Percentiles rank a stretch among this genome's conserved stretches.
Conservation (phyloP, 2,888 invertebrate species). For the Aproaerema taeniolella region DNA sequence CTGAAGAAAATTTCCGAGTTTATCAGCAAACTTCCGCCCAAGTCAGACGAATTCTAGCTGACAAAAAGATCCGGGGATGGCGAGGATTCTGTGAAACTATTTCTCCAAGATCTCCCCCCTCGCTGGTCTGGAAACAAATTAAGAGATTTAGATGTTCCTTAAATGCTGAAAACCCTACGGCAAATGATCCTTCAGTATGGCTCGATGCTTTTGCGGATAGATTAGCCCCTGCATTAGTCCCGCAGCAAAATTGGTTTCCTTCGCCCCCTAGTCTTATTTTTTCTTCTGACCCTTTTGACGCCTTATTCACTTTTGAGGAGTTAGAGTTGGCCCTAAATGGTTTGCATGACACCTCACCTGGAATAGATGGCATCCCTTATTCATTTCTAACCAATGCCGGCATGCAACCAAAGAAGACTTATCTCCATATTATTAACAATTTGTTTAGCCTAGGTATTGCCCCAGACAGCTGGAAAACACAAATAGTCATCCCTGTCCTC, state of each 20-base stretch:
- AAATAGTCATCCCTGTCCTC: conserved; percentile 24
- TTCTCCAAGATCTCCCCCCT: conserved; percentile 9
- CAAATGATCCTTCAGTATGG: conserved; percentile 5
- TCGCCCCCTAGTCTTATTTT: neutral
- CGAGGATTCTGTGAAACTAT: conserved; percentile 13
- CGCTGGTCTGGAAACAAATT: conserved; percentile 13
- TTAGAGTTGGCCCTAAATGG: conserved; percentile 4
- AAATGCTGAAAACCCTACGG: neutral
- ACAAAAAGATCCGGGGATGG: conserved; percentile 16
- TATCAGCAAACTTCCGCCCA: conserved; percentile 9
- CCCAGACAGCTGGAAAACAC: conserved; percentile 21
- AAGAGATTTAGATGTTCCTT: conserved; percentile 9
- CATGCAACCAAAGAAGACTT: neutral
- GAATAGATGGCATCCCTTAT: conserved; percentile 20
- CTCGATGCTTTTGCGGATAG: conserved; percentile 4
- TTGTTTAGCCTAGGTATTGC: conserved; percentile 8
- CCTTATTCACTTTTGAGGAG: conserved; percentile 17
- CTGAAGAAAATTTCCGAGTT: conserved; percentile 8
- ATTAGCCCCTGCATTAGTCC: conserved; percentile 10
- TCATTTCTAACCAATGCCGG: conserved; percentile 11
- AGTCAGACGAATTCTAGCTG: conserved; percentile 6
- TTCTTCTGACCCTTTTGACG: neutral
- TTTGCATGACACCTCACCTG: conserved; percentile 17
- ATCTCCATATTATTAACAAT: conserved; percentile 3
- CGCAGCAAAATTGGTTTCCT: neutral